A percentile compares a stretch with the other conserved stretches of the same genome.
phyloP scores from a whole-genome alignment of 2,113 vertebrate genomes.

The Tamias sibiricus region DNA sequence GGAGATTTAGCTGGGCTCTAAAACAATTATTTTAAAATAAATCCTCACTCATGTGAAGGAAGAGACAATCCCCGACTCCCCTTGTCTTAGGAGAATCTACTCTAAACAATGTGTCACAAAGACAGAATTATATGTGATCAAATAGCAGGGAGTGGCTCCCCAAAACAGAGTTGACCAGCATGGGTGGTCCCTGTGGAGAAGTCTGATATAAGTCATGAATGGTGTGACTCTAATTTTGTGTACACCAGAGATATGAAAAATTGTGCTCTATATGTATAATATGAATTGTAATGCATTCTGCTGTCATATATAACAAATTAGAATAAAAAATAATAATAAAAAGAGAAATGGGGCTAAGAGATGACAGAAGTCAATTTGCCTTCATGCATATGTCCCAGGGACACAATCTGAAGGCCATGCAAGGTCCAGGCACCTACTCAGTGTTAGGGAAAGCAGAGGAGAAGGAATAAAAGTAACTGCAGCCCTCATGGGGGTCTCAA shows the following conservation, averaged over 20 bases:
- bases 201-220: background rate
- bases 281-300: no score
- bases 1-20: background rate
- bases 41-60: background rate
- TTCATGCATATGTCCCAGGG: background rate
- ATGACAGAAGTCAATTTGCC: background rate
- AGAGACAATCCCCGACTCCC: background rate
- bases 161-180: background rate
- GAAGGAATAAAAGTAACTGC: background rate
- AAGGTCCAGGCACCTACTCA: accelerated
- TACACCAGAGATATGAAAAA: no score
- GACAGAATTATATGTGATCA: background rate
- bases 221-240: no score
- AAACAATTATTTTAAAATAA: background rate
- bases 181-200: background rate
- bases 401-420: background rate
- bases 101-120: background rate
- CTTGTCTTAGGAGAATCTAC: background rate
- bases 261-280: no score
- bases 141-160: background rate
- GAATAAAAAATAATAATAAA: no score
- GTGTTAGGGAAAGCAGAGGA: background rate
- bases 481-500: background rate
- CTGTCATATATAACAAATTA: no score
- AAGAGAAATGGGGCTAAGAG: background rate